Evolutionary conservation across 2,888 invertebrate genomes (phyloP).

Genomic region (Rotaria macrura): DNA sequence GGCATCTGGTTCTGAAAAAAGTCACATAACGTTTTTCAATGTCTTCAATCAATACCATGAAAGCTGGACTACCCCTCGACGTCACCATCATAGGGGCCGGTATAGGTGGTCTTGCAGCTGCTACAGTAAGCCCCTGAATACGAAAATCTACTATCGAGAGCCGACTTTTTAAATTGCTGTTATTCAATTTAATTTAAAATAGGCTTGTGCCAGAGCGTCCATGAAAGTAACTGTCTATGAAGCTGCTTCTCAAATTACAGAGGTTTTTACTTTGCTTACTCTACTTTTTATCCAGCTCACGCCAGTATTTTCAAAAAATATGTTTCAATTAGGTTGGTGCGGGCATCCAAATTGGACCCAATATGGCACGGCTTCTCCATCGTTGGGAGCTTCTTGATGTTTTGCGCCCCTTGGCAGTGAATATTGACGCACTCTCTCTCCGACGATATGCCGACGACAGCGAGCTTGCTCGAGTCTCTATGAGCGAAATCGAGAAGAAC

Average conservation of each 20-base stretch:
- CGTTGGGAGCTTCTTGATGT: neutral
- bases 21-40: neutral
- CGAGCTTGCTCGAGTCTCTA: neutral
- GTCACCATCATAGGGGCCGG: neutral
- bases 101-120: neutral
- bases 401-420: accelerated
- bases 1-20: too few species aligned
- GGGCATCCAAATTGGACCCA: neutral
- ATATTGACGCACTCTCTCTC: neutral
- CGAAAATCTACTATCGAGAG: neutral
- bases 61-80: neutral
- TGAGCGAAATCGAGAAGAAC: neutral
- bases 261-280: neutral
- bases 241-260: neutral
- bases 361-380: neutral
- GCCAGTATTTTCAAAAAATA: too few species aligned
- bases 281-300: too few species aligned
- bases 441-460: neutral
- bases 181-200: neutral
- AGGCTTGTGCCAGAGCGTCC: neutral
- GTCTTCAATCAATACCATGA: neutral
- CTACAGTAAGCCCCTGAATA: neutral
- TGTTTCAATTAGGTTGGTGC: neutral
- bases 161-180: too few species aligned
- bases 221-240: neutral